Evolutionary conservation across 2,888 invertebrate genomes (phyloP).

Genomic region (Cantharis nigra): DNA sequence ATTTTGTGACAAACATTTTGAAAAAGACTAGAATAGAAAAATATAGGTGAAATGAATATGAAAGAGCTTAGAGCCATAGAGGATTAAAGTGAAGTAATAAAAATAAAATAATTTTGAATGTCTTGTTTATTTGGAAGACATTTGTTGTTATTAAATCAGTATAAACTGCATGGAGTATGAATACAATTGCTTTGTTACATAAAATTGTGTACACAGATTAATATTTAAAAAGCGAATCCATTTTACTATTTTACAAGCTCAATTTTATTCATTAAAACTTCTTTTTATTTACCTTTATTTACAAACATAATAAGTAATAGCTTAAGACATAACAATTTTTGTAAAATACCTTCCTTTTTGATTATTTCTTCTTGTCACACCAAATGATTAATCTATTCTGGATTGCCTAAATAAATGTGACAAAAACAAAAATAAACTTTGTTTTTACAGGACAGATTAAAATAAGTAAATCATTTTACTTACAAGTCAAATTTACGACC

Average conservation of each 20-base stretch:
- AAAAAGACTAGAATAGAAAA: no score
- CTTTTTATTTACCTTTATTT: conserved; percentile 12
- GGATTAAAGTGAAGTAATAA: not conserved
- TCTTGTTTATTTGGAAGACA: conserved; percentile 58
- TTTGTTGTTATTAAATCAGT: conserved; percentile 56
- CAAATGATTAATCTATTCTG: conserved; percentile 31
- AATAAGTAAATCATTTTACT: conserved; percentile 1
- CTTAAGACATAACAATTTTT: conserved; percentile 21
- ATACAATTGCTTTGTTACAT: conserved; percentile 49
- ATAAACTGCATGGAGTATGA: conserved; percentile 55
- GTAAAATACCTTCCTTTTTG: conserved; percentile 9
- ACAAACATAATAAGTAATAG: conserved; percentile 13
- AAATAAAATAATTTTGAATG: conserved; percentile 43
- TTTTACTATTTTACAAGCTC: conserved; percentile 47
- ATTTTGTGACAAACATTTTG: no score
- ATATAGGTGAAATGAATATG: not conserved
- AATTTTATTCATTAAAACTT: conserved; percentile 28
- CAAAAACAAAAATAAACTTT: not conserved
- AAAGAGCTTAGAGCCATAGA: not conserved
- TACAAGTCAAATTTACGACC: not conserved
- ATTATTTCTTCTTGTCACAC: conserved; percentile 7
- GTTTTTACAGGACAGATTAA: conserved; percentile 24
- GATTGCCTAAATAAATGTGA: conserved; percentile 20
- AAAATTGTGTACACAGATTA: conserved; percentile 44
- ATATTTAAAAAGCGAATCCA: conserved; percentile 39